phyloP scores from a whole-genome alignment of 1,140 invertebrate species.

The Drosophila bipectinata region DNA sequence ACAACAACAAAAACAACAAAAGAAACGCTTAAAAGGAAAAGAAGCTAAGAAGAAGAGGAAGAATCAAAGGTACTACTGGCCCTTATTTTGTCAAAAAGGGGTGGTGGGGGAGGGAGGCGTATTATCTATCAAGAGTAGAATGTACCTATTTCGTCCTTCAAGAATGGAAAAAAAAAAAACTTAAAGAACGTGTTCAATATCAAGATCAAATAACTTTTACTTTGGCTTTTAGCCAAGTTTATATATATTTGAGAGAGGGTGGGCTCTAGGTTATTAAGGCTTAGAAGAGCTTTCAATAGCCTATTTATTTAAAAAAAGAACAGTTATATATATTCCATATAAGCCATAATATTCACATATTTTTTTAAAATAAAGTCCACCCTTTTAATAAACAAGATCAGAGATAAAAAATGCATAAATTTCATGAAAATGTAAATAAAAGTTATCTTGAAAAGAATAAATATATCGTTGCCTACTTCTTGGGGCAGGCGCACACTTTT shows the following conservation, averaged over 20 bases:
- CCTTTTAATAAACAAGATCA: neutral
- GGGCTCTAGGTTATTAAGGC: neutral
- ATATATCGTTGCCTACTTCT: constrained; percentile 1
- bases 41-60: constrained; percentile 23
- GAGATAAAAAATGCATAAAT: neutral
- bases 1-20: constrained; percentile 17
- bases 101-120: neutral
- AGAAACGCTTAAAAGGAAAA: neutral
- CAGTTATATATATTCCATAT: too few species aligned
- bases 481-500: constrained; percentile 5
- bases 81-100: constrained; percentile 39
- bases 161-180: too few species aligned
- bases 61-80: constrained; percentile 57
- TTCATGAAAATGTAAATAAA: neutral
- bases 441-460: neutral
- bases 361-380: neutral
- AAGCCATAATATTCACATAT: too few species aligned
- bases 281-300: neutral
- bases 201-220: constrained; percentile 4
- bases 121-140: neutral
- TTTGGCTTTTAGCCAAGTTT: neutral
- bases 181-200: neutral
- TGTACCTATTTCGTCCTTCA: constrained; percentile 8
- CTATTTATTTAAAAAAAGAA: neutral
- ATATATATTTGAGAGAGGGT: neutral